Percentiles rank a stretch among this genome's conserved stretches.
phyloP scores from a whole-genome alignment of 2,113 vertebrate genomes.

The Pituophis catenifer region DNA sequence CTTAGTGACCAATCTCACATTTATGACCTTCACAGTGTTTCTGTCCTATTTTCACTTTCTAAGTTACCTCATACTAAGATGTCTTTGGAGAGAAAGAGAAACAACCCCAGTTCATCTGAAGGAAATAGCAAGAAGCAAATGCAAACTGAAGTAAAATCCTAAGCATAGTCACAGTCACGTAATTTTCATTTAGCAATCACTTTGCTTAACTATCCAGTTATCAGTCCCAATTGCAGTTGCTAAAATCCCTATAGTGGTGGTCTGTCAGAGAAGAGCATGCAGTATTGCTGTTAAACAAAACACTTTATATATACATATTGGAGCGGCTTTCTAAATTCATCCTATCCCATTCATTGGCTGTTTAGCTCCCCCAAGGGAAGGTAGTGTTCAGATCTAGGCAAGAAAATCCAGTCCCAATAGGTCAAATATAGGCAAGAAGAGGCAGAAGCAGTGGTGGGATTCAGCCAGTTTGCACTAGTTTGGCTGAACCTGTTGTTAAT shows the following conservation, averaged over 20 bases:
- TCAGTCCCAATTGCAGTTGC: neutral
- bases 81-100: neutral
- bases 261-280: neutral
- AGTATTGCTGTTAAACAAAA: neutral
- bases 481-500: no score
- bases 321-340: neutral
- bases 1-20: neutral
- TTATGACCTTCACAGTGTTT: neutral
- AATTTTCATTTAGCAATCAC: neutral
- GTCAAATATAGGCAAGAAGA: neutral
- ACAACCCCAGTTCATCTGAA: neutral
- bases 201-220: neutral
- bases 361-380: neutral
- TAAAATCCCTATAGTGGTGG: neutral
- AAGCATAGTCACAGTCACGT: neutral
- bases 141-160: neutral
- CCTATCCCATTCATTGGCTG: neutral
- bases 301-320: neutral
- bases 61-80: neutral
- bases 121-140: neutral
- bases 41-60: neutral
- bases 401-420: neutral
- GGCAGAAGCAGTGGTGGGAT: neutral
- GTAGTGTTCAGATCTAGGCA: neutral
- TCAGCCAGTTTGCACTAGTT: no score